Evolutionary conservation across 2,113 vertebrate species (phyloP).

Genomic region (Phocoena phocoena): DNA sequence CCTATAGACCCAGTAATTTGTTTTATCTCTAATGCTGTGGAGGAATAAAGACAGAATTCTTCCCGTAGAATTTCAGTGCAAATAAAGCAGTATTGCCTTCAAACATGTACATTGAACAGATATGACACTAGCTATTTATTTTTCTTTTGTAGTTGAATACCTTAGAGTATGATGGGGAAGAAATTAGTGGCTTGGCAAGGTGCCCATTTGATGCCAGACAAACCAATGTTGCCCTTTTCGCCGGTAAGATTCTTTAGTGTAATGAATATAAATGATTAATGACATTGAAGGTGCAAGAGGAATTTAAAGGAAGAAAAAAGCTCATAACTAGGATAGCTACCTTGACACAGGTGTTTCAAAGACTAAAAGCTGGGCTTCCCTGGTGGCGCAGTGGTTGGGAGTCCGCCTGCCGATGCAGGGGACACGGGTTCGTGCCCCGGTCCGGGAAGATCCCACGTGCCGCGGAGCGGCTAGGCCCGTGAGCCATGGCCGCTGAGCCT

Average conservation of each 20-base stretch:
- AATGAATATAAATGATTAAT: constrained; percentile 84
- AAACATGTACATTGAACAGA: constrained; percentile 71
- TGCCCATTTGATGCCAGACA: constrained; percentile 99
- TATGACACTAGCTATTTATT: constrained; percentile 78
- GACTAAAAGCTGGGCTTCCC: constrained; percentile 32
- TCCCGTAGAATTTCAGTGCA: constrained; percentile 74
- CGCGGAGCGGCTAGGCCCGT: no score
- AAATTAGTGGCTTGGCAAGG: constrained; percentile 98
- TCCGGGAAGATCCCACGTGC: no score
- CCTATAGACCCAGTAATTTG: constrained; percentile 19
- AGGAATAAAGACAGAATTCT: constrained; percentile 72
- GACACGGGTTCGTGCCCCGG: no score
- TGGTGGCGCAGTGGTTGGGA: no score
- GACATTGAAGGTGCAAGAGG: constrained; percentile 68
- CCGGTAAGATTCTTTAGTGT: constrained; percentile 90
- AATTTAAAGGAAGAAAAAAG: constrained; percentile 73
- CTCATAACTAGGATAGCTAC: constrained; percentile 18
- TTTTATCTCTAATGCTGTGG: constrained; percentile 57
- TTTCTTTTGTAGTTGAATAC: constrained; percentile 93
- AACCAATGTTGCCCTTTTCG: constrained; percentile 99
- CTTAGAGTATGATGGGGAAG: constrained; percentile 98
- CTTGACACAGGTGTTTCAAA: constrained; percentile 62
- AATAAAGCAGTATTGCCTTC: constrained; percentile 69
- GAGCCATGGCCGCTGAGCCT: no score
- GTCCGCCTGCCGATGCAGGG: no score